Evolutionary conservation across 2,113 vertebrate genomes (phyloP), one percentile per base, ranked within the genome.

Genomic region (Dolichallabes microphthalmus): DNA sequence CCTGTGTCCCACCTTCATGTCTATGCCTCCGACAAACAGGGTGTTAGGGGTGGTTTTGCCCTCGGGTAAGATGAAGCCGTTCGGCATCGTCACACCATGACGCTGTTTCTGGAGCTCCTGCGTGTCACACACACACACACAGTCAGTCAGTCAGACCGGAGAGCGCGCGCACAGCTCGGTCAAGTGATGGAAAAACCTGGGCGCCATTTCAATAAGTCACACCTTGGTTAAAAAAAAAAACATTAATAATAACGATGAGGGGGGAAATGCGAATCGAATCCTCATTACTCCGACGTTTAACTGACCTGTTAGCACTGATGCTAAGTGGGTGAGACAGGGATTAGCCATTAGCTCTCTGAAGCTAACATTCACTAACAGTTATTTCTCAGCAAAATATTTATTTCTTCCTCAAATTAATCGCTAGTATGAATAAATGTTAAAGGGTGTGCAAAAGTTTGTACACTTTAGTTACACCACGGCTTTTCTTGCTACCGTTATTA

Each of bases 1-100:
- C 11, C 25, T 0, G 53, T 11, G 87, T 84, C 88, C 90, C 94
- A 98, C 98, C 96, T 95, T 96, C 90, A 96, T 91, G 91, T 98
- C 97, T 86, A 99, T 98, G 88, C 98, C 97, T 86, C 97, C 97
- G 83, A 99, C 97, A 85, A 99, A 99, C 71, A 99, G 88, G 0
- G 97, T 96, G 83, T 99, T 99, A n/a, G 97, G 98, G 83, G 96
- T 97, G 90, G 96, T 92, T 94, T 93, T 98, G 81, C 98, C 98
- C 92, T 98, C 96, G 7, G 97, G 98, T 84, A 99, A 93, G 89
- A 98, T 93, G 91, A 96, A 99, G 86, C 97, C 96, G 90, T 98
- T 97, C 61, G 92, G 94, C 90, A 96, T 87, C 82, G 94, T 81
- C 68, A 90, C 84, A 60, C 78, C 92, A 61, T 91, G 91, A 52